Base-by-base conservation (phyloP, 2,888 invertebrate genomes). In the Carcina quercana region DNA sequence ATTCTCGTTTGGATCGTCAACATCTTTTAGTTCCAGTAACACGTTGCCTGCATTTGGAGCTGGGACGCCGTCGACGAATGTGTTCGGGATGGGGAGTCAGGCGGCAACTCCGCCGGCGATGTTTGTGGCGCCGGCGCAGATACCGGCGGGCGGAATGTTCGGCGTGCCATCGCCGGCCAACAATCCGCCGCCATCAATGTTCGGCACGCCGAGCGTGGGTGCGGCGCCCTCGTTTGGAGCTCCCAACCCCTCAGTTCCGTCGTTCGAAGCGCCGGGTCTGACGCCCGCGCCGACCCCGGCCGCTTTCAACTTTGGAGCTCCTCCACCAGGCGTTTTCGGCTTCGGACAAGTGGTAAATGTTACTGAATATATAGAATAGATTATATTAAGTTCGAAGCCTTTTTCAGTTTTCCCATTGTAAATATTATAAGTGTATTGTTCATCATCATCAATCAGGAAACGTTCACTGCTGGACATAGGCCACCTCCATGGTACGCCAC, bases 271-370 rank as follows among this genome's bases (percentile, higher is more conserved):
- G 15, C 45, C 63, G 1, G 24, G 60, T 4, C 35, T 52, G 5
- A 39, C 53, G 2, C 48, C 60, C 0, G 45, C 60, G 5, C 47
- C 59, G 1, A 42, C 63, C 2, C 55, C 67, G 2, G 42, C 66
- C 0, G 42, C 66, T 0, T 78, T 76, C 40, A 72, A 57, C 44
- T 80, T 79, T 40, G 69, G 72, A 10, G 42, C 59, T 8, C 33
- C 52, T 4, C 67, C 57, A 28, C 19, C 58, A 5, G 56, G 49
- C 10, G 53, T 74, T 13, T 76, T 78, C 37, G 73, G 71, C 36
- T 78, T 79, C 52, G 68, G 70, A 37, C 76, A 78, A 65, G 78
- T 76, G 58, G 38, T 6, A 11, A 24, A n/a, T 2, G n/a, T 24
- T 24, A n/a, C n/a, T n/a, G n/a, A n/a, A n/a, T n/a, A n/a, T n/a